These are phyloP conservation scores for Grapholita molesta DNA, from an alignment of 1,140 invertebrate genomes.

Conservation along the genomic window DNA sequence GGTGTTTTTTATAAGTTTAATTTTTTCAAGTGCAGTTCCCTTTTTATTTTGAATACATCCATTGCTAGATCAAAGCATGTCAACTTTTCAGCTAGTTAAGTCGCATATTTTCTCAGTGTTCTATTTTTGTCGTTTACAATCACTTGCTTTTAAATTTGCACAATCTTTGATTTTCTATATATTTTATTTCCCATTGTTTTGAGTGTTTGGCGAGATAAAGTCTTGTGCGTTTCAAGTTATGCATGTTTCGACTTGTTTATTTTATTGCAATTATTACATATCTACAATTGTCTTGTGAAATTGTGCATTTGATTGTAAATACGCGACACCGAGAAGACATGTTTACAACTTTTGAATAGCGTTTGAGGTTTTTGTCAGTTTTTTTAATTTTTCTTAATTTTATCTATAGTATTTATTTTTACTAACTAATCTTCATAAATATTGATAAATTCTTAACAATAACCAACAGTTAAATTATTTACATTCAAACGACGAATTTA, in stretches of 20 bases:
- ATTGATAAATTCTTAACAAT: too few species aligned
- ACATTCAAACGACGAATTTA: neutral
- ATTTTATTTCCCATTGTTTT: constrained; percentile 31
- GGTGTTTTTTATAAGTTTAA: neutral
- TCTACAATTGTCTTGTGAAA: constrained; percentile 15
- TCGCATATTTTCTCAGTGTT: constrained; percentile 66
- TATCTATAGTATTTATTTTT: neutral
- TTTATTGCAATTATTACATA: constrained; percentile 27
- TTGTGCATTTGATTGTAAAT: constrained; percentile 35
- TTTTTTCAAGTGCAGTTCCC: constrained; percentile 19
- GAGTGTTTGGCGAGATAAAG: constrained; percentile 31
- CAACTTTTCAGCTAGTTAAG: constrained; percentile 28
- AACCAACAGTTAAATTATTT: neutral
- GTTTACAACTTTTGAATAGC: constrained; percentile 33
- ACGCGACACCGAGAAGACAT: constrained; percentile 54
- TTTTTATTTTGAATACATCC: constrained; percentile 14
- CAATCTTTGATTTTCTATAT: constrained; percentile 21
- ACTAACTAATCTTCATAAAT: neutral
- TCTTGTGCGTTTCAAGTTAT: constrained; percentile 44
- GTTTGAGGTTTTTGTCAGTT: too few species aligned
- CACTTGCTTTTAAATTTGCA: constrained; percentile 44
- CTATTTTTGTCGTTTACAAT: constrained; percentile 40
- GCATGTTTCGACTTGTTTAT: constrained; percentile 35
- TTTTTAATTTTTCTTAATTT: constrained; percentile 19
- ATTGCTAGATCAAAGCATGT: constrained; percentile 36